phyloP scores from a whole-genome alignment of 2,797 vertebrate genomes.

The Pangasius macronema region DNA sequence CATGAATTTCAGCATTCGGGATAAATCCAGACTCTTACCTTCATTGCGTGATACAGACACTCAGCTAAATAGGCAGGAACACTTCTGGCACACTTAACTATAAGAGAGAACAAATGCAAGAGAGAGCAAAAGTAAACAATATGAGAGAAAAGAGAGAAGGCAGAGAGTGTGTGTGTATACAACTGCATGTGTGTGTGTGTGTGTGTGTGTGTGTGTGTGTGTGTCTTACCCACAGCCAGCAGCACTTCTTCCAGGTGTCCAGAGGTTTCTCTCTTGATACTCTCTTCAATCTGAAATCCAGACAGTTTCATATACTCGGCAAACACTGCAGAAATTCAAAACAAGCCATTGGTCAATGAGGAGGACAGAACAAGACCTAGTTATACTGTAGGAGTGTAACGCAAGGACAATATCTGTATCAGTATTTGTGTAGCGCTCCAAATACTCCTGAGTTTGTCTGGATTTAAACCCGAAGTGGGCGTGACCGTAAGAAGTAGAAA shows the following conservation, averaged over 20 bases:
- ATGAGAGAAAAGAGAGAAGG: background rate
- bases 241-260: slow-evolving; percentile 83
- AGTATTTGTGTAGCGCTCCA: background rate
- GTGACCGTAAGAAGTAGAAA: background rate
- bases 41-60: slow-evolving; percentile 86
- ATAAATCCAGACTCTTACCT: slow-evolving; percentile 70
- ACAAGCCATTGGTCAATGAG: background rate
- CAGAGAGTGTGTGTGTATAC: background rate
- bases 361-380: background rate
- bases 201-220: background rate
- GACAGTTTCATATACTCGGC: slow-evolving; percentile 91
- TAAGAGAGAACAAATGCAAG: slow-evolving; percentile 26
- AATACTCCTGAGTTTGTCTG: background rate
- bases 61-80: slow-evolving; percentile 92
- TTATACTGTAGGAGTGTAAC: background rate
- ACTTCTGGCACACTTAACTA: slow-evolving; percentile 88
- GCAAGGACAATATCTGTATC: background rate
- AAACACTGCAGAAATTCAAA: slow-evolving; percentile 79
- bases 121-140: background rate
- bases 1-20: background rate
- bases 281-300: slow-evolving; percentile 93
- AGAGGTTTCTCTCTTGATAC: slow-evolving; percentile 89
- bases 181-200: background rate
- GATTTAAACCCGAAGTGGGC: background rate
- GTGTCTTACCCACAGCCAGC: slow-evolving; percentile 85